Evolutionary conservation across 2,888 invertebrate species (phyloP).

Genomic region (Tuberolachnus salignus): DNA sequence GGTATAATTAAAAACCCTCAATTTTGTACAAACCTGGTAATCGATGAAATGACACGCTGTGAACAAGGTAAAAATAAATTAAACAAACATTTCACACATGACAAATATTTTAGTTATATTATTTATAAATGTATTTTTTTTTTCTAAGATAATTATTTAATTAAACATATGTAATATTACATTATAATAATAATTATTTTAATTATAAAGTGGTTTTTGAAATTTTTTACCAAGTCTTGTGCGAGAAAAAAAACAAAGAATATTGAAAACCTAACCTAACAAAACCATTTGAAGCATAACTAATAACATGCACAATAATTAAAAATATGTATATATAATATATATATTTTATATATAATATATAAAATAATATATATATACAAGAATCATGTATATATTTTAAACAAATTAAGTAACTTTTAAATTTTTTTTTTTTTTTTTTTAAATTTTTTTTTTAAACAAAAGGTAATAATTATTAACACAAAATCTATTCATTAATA

Average conservation of each 20-base stretch:
- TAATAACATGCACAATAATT: slow-evolving; percentile 27
- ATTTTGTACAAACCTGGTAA: slow-evolving; percentile 50
- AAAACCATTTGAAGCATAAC: slow-evolving; percentile 28
- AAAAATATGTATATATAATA: slow-evolving; percentile 1
- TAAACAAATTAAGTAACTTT: slow-evolving; percentile 37
- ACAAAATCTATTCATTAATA: slow-evolving; percentile 48
- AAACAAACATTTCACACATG: slow-evolving; percentile 56
- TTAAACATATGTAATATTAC: slow-evolving; percentile 51
- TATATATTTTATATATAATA: slow-evolving; percentile 1
- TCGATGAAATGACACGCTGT: slow-evolving; percentile 47
- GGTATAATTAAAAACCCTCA: slow-evolving; percentile 53
- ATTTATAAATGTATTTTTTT: slow-evolving; percentile 55
- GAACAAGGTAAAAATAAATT: slow-evolving; percentile 56
- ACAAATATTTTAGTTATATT: slow-evolving; percentile 55
- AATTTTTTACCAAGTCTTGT: slow-evolving; percentile 52
- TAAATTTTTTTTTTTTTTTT: slow-evolving; percentile 13
- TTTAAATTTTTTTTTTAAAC: background rate
- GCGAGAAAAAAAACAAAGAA: slow-evolving; percentile 39
- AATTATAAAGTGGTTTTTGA: slow-evolving; percentile 45
- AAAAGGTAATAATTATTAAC: slow-evolving; percentile 50
- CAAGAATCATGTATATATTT: background rate
- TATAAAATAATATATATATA: background rate
- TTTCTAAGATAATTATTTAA: slow-evolving; percentile 53
- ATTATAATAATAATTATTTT: slow-evolving; percentile 53
- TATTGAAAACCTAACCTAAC: slow-evolving; percentile 47